A percentile compares a stretch with the other conserved stretches of the same genome.
phyloP scores from a whole-genome alignment of 2,113 vertebrate genomes.

The Macquaria australasica region DNA sequence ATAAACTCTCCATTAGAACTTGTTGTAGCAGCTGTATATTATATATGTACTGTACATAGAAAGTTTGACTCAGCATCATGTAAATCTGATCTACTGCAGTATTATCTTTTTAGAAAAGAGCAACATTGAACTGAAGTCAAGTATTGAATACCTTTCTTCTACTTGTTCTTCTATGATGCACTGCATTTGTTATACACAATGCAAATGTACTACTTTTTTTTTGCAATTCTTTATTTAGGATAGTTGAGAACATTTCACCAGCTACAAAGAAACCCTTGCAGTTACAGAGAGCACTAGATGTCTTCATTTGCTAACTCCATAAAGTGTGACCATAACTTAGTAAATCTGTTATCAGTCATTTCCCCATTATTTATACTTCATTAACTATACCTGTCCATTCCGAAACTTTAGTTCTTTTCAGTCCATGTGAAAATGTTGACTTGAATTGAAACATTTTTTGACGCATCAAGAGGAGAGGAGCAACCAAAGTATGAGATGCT shows the following conservation, averaged over 20 bases:
- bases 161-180: neutral
- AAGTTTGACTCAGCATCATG: neutral
- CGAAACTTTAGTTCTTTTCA: neutral
- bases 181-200: no score
- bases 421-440: neutral
- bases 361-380: no score
- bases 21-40: neutral
- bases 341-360: no score
- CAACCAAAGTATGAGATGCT: neutral
- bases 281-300: no score
- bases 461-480: neutral
- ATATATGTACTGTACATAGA: neutral
- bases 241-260: no score
- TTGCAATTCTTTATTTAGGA: no score
- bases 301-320: no score
- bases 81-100: neutral
- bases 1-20: neutral
- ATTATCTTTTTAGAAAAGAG: neutral
- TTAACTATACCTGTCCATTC: no score
- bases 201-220: neutral
- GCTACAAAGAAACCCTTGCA: no score
- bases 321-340: no score
- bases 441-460: neutral
- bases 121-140: neutral
- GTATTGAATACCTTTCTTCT: neutral